Base-by-base conservation (phyloP, 2,113 vertebrate species). In the Ornithorhynchus anatinus region DNA sequence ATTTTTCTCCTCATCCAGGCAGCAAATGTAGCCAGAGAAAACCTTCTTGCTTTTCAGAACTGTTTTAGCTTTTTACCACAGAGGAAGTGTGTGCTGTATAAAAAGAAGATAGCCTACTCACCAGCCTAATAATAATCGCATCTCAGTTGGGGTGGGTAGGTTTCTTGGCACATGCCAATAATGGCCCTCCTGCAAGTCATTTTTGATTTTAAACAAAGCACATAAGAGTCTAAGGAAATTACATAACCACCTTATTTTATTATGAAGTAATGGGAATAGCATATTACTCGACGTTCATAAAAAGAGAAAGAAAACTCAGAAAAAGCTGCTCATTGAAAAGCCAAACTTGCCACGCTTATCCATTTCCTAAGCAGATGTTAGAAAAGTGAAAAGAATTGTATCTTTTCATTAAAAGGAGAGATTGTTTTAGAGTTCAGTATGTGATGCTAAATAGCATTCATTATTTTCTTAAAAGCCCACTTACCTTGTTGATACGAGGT, bases 181-280 rank as follows among this genome's bases (percentile, higher is more conserved):
- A 74, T 22, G 22, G 16, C 32, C 36, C 4, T 40, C 14, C 20
- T 70, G 13, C 37, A 67, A 81, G 57, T 3, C 7, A 27, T 33
- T 60, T 44, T 50, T 76, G n/a, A 69, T 39, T 47, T 63, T 58
- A 45, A 71, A 63, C 43, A 59, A 81, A 16, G 16, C 25, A 45
- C 10, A 61, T 4, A 32, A 63, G 16, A 61, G 3, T 33, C 2
- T 37, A 68, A 72, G 23, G 45, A 67, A 57, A 39, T 1, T 38
- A 23, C 2, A 31, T 11, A 36, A 51, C n/a, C n/a, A n/a, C n/a
- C n/a, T n/a, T n/a, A n/a, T 40, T 20, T 72, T 67, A 67, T 27
- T 50, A 63, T 52, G 32, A 2, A 42, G n/a, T 16, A 14, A 32
- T 36, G 7, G 32, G 27, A 59, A 54, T n/a, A 69, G 64, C 10